Percentiles rank a stretch among this genome's conserved stretches.
Conservation (phyloP, 2,888 invertebrate species). For the Blastobasis adustella region DNA sequence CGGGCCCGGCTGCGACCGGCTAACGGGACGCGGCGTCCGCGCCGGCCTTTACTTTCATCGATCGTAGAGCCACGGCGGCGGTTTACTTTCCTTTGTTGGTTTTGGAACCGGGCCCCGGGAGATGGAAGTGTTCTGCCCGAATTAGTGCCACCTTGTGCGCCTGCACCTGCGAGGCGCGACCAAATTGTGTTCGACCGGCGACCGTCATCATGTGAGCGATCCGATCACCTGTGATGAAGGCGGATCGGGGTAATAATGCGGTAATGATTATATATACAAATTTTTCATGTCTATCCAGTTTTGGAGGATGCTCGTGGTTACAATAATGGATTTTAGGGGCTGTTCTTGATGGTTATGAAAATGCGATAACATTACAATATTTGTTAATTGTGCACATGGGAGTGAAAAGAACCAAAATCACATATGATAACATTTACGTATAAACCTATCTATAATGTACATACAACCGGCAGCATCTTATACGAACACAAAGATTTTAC, state of each 20-base stretch:
- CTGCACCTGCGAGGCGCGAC: neutral
- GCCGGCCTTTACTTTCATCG: conserved; percentile 73
- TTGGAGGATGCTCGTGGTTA: too few relatives aligned
- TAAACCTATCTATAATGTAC: neutral
- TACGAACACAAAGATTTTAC: conserved; percentile 1
- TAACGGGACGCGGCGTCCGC: conserved; percentile 67
- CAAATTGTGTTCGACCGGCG: neutral
- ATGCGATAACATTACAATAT: too few relatives aligned
- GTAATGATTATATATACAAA: too few relatives aligned
- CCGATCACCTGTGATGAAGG: too few relatives aligned
- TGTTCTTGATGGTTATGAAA: too few relatives aligned
- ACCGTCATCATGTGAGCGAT: too few relatives aligned
- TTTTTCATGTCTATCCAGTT: too few relatives aligned
- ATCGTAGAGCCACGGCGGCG: conserved; percentile 58
- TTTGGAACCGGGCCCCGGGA: conserved; percentile 32
- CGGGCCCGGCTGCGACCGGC: conserved; percentile 57
- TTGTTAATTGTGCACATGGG: too few relatives aligned
- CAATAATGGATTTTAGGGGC: too few relatives aligned
- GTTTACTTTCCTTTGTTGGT: conserved; percentile 73
- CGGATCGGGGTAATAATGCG: too few relatives aligned
- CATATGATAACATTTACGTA: neutral
- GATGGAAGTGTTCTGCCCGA: conserved; percentile 29
- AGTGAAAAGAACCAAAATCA: too few relatives aligned
- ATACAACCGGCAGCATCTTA: neutral
- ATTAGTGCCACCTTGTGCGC: conserved; percentile 15